Percentiles rank a stretch among this genome's conserved stretches.
These are phyloP conservation scores for Drosophila antonietae DNA, from an alignment of 2,888 invertebrate genomes.

Conservation along the genomic window DNA sequence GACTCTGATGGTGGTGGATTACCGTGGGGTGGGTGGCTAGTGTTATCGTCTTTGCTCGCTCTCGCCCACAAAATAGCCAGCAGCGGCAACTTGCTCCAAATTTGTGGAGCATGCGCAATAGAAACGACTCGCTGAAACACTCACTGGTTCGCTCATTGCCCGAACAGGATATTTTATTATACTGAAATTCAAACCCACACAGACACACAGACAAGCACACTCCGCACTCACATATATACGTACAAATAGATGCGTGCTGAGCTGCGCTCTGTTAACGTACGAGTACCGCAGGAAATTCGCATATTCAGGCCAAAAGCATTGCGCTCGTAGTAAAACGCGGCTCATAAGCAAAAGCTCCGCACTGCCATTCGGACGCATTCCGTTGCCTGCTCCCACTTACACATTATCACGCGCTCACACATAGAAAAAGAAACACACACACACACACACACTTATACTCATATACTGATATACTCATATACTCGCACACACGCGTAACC, in stretches of 20 bases:
- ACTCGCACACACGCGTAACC: constrained; percentile 39
- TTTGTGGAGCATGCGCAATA: constrained; percentile 62
- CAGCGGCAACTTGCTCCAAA: constrained; percentile 72
- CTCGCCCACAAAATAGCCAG: constrained; percentile 65
- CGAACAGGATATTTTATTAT: constrained; percentile 83
- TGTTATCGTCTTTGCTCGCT: constrained; percentile 66
- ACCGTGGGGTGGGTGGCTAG: constrained; percentile 35
- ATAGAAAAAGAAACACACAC: constrained; percentile 25
- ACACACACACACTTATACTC: constrained; percentile 16
- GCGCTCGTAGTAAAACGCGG: constrained; percentile 64
- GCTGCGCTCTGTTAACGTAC: constrained; percentile 56
- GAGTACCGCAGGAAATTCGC: constrained; percentile 74
- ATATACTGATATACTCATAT: constrained; percentile 32
- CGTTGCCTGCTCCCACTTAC: constrained; percentile 67
- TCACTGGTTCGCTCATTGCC: constrained; percentile 47
- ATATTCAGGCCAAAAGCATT: constrained; percentile 73
- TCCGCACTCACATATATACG: not conserved
- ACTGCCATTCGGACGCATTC: constrained; percentile 81
- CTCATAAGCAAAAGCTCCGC: constrained; percentile 79
- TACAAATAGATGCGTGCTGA: constrained; percentile 33
- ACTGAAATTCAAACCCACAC: constrained; percentile 73
- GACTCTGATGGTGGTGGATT: constrained; percentile 50
- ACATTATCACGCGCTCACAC: constrained; percentile 40
- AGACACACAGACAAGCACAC: not conserved
- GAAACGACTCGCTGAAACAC: constrained; percentile 18